A percentile compares a stretch with the other conserved stretches of the same genome.
Conservation (phyloP, 2,888 invertebrate genomes). For the Shargacucullia verbasci region DNA sequence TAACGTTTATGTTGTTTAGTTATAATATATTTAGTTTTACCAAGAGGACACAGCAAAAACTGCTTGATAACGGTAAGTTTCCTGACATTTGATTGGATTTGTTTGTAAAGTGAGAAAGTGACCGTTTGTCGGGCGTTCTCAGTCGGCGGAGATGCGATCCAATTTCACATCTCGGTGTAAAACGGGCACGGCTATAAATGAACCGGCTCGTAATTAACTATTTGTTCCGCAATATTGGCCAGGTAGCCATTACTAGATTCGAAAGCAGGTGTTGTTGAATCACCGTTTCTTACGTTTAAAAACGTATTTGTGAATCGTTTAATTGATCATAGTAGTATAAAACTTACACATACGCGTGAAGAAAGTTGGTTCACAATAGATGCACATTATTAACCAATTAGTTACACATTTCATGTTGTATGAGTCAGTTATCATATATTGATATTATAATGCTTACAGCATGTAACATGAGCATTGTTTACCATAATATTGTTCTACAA, state of each 20-base stretch:
- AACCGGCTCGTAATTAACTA: conserved; percentile 75
- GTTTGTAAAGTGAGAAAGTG: conserved; percentile 86
- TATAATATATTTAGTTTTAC: conserved; percentile 67
- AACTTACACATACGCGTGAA: conserved; percentile 67
- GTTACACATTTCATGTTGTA: conserved; percentile 27
- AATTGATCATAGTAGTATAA: conserved; percentile 53
- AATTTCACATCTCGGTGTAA: conserved; percentile 79
- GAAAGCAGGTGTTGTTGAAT: conserved; percentile 70
- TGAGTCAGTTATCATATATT: conserved; percentile 48
- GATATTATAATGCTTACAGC: conserved; percentile 28
- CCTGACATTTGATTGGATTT: conserved; percentile 80
- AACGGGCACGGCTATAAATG: conserved; percentile 78
- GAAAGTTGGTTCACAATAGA: conserved; percentile 64
- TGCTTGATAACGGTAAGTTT: conserved; percentile 79
- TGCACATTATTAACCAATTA: conserved; percentile 47
- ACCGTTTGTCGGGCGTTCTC: conserved; percentile 80
- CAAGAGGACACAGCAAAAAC: conserved; percentile 57
- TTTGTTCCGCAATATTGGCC: conserved; percentile 73
- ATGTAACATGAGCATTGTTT: conserved; percentile 41
- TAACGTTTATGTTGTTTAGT: conserved; percentile 66
- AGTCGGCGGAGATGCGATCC: conserved; percentile 76
- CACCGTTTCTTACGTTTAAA: conserved; percentile 62
- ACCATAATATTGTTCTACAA: conserved; percentile 34
- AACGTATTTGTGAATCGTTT: conserved; percentile 54
- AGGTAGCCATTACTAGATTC: conserved; percentile 69